A percentile compares a stretch with the other conserved stretches of the same genome.
Evolutionary conservation across 2,113 vertebrate species (phyloP).

Genomic region (Hippocampus mohnikei): DNA sequence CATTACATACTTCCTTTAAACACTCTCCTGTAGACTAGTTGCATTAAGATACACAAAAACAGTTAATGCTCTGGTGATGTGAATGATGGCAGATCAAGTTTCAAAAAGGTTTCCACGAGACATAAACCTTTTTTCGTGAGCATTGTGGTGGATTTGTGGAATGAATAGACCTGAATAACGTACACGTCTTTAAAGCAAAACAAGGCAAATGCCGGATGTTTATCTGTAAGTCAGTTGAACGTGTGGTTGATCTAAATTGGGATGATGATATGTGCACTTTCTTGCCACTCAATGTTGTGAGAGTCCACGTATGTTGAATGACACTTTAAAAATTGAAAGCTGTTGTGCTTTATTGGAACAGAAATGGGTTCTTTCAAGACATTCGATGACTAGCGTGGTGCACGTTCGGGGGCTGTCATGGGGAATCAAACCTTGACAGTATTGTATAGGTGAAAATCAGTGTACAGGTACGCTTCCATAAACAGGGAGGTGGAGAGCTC

Average conservation of each 20-base stretch:
- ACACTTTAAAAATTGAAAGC: slow-evolving; percentile 27
- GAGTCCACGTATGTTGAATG: slow-evolving; percentile 30
- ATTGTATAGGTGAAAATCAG: slow-evolving; percentile 48
- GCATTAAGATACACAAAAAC: no score
- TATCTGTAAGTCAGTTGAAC: neutral
- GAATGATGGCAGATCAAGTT: no score
- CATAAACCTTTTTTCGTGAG: neutral
- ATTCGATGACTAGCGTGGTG: slow-evolving; percentile 59
- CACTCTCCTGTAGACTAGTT: no score
- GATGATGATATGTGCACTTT: neutral
- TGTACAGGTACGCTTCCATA: slow-evolving; percentile 54
- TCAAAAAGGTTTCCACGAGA: no score
- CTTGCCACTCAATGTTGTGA: neutral
- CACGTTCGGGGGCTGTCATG: slow-evolving; percentile 38
- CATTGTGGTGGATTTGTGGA: neutral
- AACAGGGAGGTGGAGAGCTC: slow-evolving; percentile 54
- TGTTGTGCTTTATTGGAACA: slow-evolving; percentile 48
- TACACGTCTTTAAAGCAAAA: neutral
- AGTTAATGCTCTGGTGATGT: no score
- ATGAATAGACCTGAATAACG: neutral
- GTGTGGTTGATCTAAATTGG: neutral
- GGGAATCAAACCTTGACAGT: slow-evolving; percentile 67
- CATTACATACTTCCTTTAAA: no score
- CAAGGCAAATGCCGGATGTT: neutral
- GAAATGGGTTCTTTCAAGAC: slow-evolving; percentile 49